These are phyloP conservation scores for Hipposideros larvatus DNA, from an alignment of 2,797 vertebrate genomes.

Conservation along the genomic window DNA sequence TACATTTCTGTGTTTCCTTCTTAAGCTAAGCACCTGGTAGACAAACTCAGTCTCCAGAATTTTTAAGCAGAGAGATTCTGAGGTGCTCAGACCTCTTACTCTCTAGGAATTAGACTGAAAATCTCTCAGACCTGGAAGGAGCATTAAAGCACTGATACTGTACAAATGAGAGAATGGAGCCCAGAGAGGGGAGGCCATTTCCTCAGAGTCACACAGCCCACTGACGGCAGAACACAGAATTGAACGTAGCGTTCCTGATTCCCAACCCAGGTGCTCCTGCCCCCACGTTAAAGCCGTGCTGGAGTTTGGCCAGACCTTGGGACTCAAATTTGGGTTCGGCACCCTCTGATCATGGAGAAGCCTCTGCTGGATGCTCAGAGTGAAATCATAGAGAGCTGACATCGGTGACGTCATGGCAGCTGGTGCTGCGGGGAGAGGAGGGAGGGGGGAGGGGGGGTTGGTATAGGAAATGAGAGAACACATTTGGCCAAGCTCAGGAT, in stretches of 20 bases:
- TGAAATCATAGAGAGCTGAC: conserved; percentile 26
- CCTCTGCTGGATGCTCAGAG: neutral
- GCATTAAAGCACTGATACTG: neutral
- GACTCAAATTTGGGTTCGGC: neutral
- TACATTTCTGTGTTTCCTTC: neutral
- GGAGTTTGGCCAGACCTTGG: neutral
- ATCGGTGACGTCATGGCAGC: conserved; percentile 43
- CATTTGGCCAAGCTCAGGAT: conserved; percentile 68
- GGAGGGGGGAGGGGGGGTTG: neutral
- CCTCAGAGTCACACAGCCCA: neutral
- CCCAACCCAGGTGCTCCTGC: neutral
- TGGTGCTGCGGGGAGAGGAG: neutral
- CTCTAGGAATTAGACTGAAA: neutral
- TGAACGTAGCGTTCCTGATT: neutral
- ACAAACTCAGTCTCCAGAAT: neutral
- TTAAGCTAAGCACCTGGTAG: neutral
- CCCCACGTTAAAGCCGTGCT: neutral
- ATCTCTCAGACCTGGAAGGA: neutral
- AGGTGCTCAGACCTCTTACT: neutral
- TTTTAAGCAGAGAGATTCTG: conserved; percentile 22
- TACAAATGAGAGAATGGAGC: neutral
- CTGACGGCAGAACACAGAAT: neutral
- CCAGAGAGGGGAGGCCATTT: neutral
- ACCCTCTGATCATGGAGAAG: neutral
- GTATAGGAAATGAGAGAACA: conserved; percentile 72